Percentiles rank a stretch among this genome's conserved stretches.
Conservation (phyloP, 2,113 vertebrate species). For the Melanocharis versteri region DNA sequence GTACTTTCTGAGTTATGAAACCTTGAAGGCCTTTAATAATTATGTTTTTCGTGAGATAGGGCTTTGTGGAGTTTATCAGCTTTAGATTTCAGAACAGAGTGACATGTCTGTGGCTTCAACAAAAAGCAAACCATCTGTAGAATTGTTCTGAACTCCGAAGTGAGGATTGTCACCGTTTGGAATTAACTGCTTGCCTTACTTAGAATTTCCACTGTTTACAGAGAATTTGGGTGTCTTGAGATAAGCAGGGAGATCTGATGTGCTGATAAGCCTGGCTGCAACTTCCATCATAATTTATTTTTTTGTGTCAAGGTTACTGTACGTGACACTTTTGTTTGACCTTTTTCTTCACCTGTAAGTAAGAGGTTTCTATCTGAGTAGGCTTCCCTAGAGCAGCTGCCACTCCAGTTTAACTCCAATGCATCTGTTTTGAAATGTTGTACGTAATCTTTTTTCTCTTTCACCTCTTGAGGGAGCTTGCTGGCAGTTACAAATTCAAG, state of each 20-base stretch:
- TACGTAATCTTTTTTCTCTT: not conserved
- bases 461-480: not conserved
- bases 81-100: not conserved
- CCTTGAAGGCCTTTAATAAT: not conserved
- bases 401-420: not conserved
- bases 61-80: not conserved
- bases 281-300: not conserved
- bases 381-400: not conserved
- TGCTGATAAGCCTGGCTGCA: not conserved
- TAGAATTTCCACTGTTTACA: not conserved
- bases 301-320: not conserved
- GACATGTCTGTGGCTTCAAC: not conserved
- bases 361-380: not conserved
- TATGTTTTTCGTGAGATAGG: not conserved
- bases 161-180: not conserved
- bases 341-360: not conserved
- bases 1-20: not conserved
- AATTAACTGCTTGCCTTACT: not conserved
- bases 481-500: not conserved
- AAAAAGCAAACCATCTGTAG: not conserved
- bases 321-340: not conserved
- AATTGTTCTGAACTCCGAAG: not conserved
- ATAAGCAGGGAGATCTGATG: not conserved
- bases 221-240: not conserved
- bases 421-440: not conserved